Conservation (phyloP, 2,888 invertebrate species). For the Sussaba pulchella region DNA sequence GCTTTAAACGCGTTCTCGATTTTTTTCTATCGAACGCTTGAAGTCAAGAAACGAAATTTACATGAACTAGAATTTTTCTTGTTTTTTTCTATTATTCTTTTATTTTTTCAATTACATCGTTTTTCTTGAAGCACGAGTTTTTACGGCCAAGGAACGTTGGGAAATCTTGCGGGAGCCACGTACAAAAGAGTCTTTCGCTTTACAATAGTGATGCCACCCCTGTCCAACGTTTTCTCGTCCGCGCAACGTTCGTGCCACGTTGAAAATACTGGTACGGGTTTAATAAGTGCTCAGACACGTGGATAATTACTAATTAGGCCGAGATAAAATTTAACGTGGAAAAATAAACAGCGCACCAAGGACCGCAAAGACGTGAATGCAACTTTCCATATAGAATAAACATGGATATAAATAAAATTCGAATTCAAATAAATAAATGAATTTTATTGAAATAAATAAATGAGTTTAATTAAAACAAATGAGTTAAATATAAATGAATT, state of each 20-base stretch:
- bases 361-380: background rate
- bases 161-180: background rate
- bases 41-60: no score
- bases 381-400: background rate
- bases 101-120: conserved; percentile 20
- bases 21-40: background rate
- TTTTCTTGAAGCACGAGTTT: background rate
- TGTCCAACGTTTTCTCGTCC: background rate
- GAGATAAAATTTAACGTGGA: background rate
- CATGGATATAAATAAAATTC: no score
- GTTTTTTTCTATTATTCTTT: background rate
- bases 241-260: background rate
- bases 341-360: background rate
- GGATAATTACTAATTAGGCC: conserved; percentile 43
- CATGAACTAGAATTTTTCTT: background rate
- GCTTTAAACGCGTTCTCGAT: background rate
- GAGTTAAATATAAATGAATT: no score
- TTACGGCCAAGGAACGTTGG: background rate
- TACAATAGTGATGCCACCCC: background rate
- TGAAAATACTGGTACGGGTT: conserved; percentile 10
- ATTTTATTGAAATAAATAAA: no score
- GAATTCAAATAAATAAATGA: no score
- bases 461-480: no score
- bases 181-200: background rate
- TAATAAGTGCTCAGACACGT: conserved; percentile 8